Conservation (phyloP, 2,797 vertebrate species). For the Enteromius mattozi region DNA sequence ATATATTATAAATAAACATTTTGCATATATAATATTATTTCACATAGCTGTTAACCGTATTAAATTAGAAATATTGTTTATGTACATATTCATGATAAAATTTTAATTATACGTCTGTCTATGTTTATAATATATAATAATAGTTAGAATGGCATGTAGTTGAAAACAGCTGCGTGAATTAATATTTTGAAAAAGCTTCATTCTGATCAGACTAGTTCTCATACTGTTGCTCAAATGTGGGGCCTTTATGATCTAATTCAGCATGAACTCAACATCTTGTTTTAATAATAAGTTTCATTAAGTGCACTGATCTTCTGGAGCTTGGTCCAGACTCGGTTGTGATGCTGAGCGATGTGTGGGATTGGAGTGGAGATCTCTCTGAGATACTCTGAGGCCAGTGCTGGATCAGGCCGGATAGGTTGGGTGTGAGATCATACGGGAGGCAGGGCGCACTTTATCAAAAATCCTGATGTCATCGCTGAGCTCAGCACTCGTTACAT, state of each 20-base stretch:
- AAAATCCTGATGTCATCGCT: conserved; percentile 58
- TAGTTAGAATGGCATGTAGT: no score
- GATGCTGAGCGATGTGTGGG: neutral
- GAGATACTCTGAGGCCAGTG: conserved; percentile 11
- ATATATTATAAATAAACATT: no score
- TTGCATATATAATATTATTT: no score
- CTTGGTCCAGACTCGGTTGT: neutral
- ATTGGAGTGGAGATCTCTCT: neutral
- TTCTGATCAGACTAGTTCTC: neutral
- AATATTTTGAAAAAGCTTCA: neutral
- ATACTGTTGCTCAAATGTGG: neutral
- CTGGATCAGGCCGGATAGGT: conserved; percentile 51
- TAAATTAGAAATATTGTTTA: no score
- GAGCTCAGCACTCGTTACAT: conserved; percentile 44
- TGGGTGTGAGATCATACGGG: conserved; percentile 56
- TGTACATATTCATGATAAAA: no score
- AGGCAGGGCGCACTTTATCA: conserved; percentile 58
- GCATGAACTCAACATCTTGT: conserved; percentile 38
- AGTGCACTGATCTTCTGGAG: neutral
- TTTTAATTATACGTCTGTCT: no score
- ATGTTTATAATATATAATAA: neutral
- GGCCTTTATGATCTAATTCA: conserved; percentile 10
- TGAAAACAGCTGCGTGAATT: neutral
- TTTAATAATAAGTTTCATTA: neutral
- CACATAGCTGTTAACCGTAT: no score